These are phyloP conservation scores for Thunnus maccoyii DNA, from an alignment of 2,113 vertebrate species.

Conservation along the genomic window DNA sequence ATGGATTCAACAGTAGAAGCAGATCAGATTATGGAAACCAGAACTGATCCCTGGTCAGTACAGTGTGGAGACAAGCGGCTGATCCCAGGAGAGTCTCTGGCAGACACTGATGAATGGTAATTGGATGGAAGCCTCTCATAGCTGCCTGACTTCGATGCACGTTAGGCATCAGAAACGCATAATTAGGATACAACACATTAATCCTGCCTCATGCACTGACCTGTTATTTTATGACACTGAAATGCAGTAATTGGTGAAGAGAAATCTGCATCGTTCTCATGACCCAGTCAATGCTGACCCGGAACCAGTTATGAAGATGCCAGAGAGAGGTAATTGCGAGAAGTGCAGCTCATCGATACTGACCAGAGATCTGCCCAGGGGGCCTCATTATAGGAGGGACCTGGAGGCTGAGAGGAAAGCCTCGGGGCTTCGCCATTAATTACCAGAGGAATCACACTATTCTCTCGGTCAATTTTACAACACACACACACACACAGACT, in stretches of 20 bases:
- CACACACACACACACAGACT: conserved; percentile 1
- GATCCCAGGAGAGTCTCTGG: conserved; percentile 65
- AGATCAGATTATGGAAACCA: conserved; percentile 48
- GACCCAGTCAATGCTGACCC: conserved; percentile 66
- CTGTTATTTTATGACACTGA: conserved; percentile 68
- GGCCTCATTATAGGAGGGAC: conserved; percentile 73
- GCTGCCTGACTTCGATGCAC: conserved; percentile 53
- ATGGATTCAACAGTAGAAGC: conserved; percentile 28
- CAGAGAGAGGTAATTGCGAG: conserved; percentile 54
- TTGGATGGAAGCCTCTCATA: conserved; percentile 72
- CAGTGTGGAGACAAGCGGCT: conserved; percentile 47
- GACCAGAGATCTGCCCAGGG: conserved; percentile 61
- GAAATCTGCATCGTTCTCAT: conserved; percentile 57
- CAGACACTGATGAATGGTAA: conserved; percentile 81
- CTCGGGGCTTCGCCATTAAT: conserved; percentile 44
- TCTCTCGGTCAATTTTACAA: conserved; percentile 15
- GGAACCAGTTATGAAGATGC: conserved; percentile 61
- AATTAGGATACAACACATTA: conserved; percentile 73
- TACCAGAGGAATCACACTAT: conserved; percentile 33
- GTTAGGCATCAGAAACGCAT: conserved; percentile 63
- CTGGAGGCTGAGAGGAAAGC: conserved; percentile 44
- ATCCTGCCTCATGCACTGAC: conserved; percentile 62
- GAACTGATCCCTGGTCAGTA: conserved; percentile 64
- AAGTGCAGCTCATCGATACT: conserved; percentile 67
- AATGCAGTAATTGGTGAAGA: conserved; percentile 68